Evolutionary conservation across 2,113 vertebrate genomes (phyloP).

Genomic region (Epinephelus fuscoguttatus): DNA sequence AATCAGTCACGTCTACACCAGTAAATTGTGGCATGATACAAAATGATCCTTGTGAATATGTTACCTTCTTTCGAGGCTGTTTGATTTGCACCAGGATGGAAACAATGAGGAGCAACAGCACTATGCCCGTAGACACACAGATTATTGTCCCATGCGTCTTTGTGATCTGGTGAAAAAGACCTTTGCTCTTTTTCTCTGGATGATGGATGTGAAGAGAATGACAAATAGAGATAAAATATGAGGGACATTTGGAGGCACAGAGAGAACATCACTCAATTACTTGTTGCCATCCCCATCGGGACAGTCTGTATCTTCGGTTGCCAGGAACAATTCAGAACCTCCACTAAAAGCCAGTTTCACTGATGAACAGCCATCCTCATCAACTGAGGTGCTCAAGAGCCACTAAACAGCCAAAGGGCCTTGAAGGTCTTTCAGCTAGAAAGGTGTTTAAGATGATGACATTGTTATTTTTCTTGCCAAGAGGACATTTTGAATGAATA

Average conservation of each 20-base stretch:
- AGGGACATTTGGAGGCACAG: background rate
- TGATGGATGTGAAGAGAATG: constrained; percentile 16
- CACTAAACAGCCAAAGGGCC: constrained; percentile 27
- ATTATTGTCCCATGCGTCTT: constrained; percentile 94
- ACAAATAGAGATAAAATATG: constrained; percentile 4
- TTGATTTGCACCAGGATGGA: constrained; percentile 96
- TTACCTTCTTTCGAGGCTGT: constrained; percentile 94
- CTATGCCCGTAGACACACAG: constrained; percentile 92
- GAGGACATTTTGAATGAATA: background rate
- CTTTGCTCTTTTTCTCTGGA: constrained; percentile 91
- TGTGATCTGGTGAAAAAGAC: constrained; percentile 93
- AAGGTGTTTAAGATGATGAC: constrained; percentile 9
- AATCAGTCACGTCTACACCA: background rate
- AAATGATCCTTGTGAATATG: background rate
- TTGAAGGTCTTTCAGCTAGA: constrained; percentile 31
- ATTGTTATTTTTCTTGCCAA: constrained; percentile 17
- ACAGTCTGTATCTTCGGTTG: constrained; percentile 21
- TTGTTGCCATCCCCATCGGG: constrained; percentile 3
- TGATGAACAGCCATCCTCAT: constrained; percentile 30
- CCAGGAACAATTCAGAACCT: constrained; percentile 25
- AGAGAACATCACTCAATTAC: constrained; percentile 32
- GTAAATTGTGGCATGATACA: background rate
- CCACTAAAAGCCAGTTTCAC: constrained; percentile 22
- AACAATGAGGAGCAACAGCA: constrained; percentile 93
- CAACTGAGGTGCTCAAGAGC: constrained; percentile 9